Base-by-base conservation (phyloP, 2,113 vertebrate species). In the Carettochelys insculpta region DNA sequence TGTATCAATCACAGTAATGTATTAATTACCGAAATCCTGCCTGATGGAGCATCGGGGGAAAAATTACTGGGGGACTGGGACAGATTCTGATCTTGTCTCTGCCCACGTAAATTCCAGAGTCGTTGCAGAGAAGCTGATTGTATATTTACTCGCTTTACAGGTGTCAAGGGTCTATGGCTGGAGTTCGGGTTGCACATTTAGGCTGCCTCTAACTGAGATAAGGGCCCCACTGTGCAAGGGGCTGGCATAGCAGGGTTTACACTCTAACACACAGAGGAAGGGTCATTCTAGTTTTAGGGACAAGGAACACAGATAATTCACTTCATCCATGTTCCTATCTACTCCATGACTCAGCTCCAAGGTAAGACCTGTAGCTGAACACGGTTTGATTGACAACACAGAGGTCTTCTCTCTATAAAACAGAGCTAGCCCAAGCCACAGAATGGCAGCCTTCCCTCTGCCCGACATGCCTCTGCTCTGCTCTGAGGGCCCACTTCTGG, bases 1-100 rank as follows among this genome's bases (percentile, higher is more conserved):
- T 82, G 6, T n/a, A 71, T 82, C 88, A 85, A 50, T 76, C 24
- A 6, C 0, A 2, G 48, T 10, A 86, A 80, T 4, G 90, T 77
- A n/a, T 65, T 95, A 93, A 92, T 93, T 90, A 85, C 34, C 61
- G 68, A 88, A 94, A n/a, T 3, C 11, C 20, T 81, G 83, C 24
- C 22, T 48, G 52, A 34, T 86, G 51, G 56, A 58, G 17, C 47
- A 91, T 58, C 77, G 12, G 51, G 5, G 71, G 51, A 34, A 27
- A 38, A 51, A 87, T 86, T 4, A 47, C 2, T n/a, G 29, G 82
- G 50, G 0, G 2, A 22, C 13, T 41, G 50, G 0, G 2, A 25
- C 16, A 45, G 45, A n/a, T 43, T 54, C 19, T 78, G 89, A 7
- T 48, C 27, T 80, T 9, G 11, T 1, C 8, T 31, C 50, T 80